Evolutionary conservation across 2,797 vertebrate species (phyloP), one percentile per base, ranked within the genome.

Genomic region (Salarias fasciatus): DNA sequence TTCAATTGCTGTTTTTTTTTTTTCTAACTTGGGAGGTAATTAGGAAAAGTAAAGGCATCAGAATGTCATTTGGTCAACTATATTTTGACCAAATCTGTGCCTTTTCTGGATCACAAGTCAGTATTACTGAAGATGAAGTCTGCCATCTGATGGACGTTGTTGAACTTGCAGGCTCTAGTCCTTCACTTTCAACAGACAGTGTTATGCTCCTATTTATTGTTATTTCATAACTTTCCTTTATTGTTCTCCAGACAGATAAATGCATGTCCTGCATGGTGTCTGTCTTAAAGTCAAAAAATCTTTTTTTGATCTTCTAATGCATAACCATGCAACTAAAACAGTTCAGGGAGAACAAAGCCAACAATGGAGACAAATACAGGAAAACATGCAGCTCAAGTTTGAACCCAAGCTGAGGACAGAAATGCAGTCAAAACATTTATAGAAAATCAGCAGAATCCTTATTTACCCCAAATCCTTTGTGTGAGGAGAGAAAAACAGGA

Each of bases 91-190:
- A 40, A 30, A 49, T 7, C 7, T 12, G 8, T 6, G 43, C 18
- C 36, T 36, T 46, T 44, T 31, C 9, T 48, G 11, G 18, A 5
- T 4, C 28, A 11, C 12, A 8, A 6, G 24, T 6, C 4, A 14
- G 13, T 31, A 13, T 43, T 37, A 5, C 3, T 74, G 57, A 70
- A 81, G 81, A 54, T 70, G 67, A 72, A 84, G 52, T 0, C 69
- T 87, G 87, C 75, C 86, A 84, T 56, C 88, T 82, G 24, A 36
- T 82, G 88, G 87, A 55, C 38, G 30, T 5, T 24, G 8, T 6
- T 14, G 35, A 57, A 48, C 5, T 3, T 71, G 47, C 77, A 83
- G 42, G 36, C 3, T 3, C 18, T 36, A 7, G 18, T 24, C 24
- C 18, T 24, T 24, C 18, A 24, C 24, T 18, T 24, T 24, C 18